phyloP scores from a whole-genome alignment of 2,113 vertebrate genomes.

The Corapipo altera region DNA sequence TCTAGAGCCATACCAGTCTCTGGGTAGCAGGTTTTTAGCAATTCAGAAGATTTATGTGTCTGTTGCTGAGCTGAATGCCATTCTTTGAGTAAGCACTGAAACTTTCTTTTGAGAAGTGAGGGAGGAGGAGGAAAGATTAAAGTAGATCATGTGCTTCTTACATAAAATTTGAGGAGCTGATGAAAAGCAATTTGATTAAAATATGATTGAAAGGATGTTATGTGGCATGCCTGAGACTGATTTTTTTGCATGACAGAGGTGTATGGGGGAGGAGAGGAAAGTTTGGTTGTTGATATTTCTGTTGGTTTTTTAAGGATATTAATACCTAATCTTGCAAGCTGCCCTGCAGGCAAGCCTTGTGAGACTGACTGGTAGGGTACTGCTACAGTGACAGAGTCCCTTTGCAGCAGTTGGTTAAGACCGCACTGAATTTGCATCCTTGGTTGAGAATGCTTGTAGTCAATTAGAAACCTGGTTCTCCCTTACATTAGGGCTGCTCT shows the following conservation, averaged over 20 bases:
- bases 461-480: not conserved
- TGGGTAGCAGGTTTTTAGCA: slow-evolving; percentile 32
- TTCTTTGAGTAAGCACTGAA: slow-evolving; percentile 40
- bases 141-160: not conserved
- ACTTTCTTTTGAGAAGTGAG: slow-evolving; percentile 10
- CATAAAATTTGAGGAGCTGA: slow-evolving; percentile 27
- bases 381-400: not conserved
- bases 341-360: not conserved
- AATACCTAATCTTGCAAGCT: not conserved
- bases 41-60: slow-evolving; percentile 44
- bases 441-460: not conserved
- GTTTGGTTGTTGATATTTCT: not conserved
- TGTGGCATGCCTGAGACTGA: not conserved
- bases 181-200: slow-evolving; percentile 34
- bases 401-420: not conserved
- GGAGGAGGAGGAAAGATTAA: slow-evolving; percentile 25
- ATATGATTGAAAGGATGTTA: slow-evolving; percentile 14
- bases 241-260: not conserved
- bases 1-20: slow-evolving; percentile 31
- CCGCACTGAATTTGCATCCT: not conserved
- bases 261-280: not conserved
- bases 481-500: not conserved
- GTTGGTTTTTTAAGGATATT: not conserved
- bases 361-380: not conserved
- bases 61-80: slow-evolving; percentile 8